A percentile compares a stretch with the other conserved stretches of the same genome.
These are phyloP conservation scores for Strongylocentrotus purpuratus DNA, from an alignment of 35 echinoderm and acorn worm genomes.

Conservation along the genomic window DNA sequence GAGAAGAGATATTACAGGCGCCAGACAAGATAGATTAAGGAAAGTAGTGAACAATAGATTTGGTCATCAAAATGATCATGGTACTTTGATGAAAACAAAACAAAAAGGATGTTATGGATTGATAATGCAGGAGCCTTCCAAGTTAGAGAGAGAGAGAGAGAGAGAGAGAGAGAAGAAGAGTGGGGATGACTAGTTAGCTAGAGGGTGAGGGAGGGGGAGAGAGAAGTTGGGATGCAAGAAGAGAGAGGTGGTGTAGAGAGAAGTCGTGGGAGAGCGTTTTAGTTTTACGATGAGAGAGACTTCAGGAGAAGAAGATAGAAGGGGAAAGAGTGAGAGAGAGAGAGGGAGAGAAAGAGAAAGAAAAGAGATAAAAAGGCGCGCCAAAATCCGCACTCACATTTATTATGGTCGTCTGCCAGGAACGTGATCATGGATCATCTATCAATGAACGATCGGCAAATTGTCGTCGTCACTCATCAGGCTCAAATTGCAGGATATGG, in stretches of 20 bases:
- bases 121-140: too few species aligned
- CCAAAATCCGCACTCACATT: neutral
- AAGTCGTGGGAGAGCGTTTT: neutral
- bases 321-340: neutral
- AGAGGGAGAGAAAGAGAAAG: neutral
- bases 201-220: neutral
- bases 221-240: neutral
- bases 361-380: neutral
- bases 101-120: too few species aligned
- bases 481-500: constrained; percentile 13
- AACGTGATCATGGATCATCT: neutral
- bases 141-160: neutral
- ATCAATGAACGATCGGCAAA: constrained; percentile 34
- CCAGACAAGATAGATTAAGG: too few species aligned
- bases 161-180: neutral
- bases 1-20: too few species aligned
- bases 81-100: too few species aligned
- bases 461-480: constrained; percentile 18
- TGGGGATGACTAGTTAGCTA: too few species aligned
- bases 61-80: too few species aligned
- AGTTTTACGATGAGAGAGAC: too few species aligned
- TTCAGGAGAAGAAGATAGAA: too few species aligned
- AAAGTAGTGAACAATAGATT: too few species aligned
- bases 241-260: neutral
- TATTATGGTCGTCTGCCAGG: constrained; percentile 16